A percentile compares a stretch with the other conserved stretches of the same genome.
Conservation (phyloP, 2,797 vertebrate species). For the Galaxias olidus region DNA sequence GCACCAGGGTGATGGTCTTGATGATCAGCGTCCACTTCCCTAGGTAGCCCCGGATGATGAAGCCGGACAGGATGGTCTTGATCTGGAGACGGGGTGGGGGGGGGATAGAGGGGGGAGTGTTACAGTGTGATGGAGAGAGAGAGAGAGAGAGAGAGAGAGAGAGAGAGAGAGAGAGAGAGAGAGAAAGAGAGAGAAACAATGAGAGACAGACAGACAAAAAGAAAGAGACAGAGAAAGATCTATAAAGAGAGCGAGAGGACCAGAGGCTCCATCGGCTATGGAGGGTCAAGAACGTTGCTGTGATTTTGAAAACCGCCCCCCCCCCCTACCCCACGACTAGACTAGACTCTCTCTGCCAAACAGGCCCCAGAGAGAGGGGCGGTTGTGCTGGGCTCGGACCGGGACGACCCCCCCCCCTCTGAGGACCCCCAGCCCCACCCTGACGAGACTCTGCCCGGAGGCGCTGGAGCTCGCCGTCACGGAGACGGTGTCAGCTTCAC, state of each 20-base stretch:
- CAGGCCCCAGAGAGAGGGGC: no score
- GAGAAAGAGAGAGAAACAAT: not conserved
- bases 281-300: no score
- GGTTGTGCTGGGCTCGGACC: no score
- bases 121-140: no score
- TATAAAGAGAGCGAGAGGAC: not conserved
- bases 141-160: not conserved
- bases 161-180: constrained; percentile 1
- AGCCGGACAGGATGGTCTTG: constrained; percentile 96
- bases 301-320: no score
- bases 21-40: constrained; percentile 96
- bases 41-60: constrained; percentile 96
- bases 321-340: no score
- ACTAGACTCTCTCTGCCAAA: no score
- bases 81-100: constrained; percentile 78
- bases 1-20: constrained; percentile 93
- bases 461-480: not conserved
- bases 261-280: no score
- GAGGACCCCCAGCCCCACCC: no score
- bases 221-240: not conserved
- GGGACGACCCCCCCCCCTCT: no score
- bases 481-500: no score
- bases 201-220: not conserved
- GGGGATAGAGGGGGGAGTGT: no score
- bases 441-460: not conserved